phyloP scores from a whole-genome alignment of 1,140 invertebrate species.

The Ceratosolen solmsi region DNA sequence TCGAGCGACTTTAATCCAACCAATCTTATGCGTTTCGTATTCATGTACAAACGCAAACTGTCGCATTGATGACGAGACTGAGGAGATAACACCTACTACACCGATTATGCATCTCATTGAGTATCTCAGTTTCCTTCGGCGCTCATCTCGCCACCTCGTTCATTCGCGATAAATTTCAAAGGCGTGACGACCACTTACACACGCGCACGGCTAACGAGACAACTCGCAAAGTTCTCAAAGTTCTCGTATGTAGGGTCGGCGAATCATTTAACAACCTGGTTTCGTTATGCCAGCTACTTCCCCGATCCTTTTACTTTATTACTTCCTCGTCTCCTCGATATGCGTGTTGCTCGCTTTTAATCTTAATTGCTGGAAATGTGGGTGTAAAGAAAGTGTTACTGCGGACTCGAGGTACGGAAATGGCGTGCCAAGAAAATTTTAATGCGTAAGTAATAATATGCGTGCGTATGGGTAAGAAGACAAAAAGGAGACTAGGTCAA shows the following conservation, averaged over 20 bases:
- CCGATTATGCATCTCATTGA: conserved; percentile 11
- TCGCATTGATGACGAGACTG: not conserved
- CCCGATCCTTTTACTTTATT: not conserved
- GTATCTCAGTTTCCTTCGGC: too few species aligned
- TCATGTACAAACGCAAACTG: not conserved
- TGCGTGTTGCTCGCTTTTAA: not conserved
- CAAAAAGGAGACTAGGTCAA: conserved; percentile 32
- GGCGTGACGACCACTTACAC: conserved; percentile 45
- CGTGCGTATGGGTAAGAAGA: not conserved
- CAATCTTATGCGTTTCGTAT: not conserved
- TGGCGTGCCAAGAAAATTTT: too few species aligned
- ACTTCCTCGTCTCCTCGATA: not conserved
- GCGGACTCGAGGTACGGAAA: not conserved
- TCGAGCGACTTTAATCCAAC: not conserved
- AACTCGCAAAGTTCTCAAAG: not conserved
- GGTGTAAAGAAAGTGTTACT: not conserved
- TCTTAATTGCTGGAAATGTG: not conserved
- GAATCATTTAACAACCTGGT: conserved; percentile 15
- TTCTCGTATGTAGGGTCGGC: not conserved
- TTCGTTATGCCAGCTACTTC: not conserved
- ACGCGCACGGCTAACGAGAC: not conserved
- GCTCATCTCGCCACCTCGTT: conserved; percentile 28
- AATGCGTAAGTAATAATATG: not conserved
- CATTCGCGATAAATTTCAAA: conserved; percentile 55
- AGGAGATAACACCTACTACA: not conserved